Percentiles rank a stretch among this genome's conserved stretches.
Conservation (phyloP, 2,797 vertebrate species). For the Myotis pilosus region DNA sequence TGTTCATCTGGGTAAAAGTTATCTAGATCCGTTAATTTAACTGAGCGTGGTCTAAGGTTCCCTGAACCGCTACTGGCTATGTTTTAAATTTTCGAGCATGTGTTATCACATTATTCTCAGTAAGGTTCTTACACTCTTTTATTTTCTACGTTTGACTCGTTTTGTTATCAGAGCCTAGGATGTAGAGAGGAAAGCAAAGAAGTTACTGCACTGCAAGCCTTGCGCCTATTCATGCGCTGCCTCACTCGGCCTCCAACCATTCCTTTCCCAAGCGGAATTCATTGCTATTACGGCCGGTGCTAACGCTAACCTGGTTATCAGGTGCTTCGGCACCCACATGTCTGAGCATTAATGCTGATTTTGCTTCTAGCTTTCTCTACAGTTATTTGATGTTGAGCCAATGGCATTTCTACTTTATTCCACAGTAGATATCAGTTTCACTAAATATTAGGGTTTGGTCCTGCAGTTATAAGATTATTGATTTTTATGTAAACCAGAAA, state of each 20-base stretch:
- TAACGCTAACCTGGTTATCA: neutral
- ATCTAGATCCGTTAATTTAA: neutral
- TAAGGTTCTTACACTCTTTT: neutral
- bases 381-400: constrained; percentile 38
- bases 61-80: neutral
- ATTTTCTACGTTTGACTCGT: neutral
- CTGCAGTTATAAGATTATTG: constrained; percentile 52
- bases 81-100: neutral
- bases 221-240: neutral
- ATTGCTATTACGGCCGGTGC: neutral
- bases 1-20: neutral
- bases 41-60: neutral
- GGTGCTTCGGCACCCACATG: neutral
- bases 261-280: neutral
- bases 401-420: constrained; percentile 12
- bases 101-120: neutral
- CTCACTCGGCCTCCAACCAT: neutral
- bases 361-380: constrained; percentile 43
- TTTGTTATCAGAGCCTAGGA: neutral
- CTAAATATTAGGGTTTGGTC: constrained; percentile 60
- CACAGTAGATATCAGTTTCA: constrained; percentile 58
- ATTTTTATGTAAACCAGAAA: constrained; percentile 74
- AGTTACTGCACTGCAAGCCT: neutral
- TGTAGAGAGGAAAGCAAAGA: neutral
- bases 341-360: neutral